Conservation (phyloP, 2,888 invertebrate species). For the Dryobota labecula region DNA sequence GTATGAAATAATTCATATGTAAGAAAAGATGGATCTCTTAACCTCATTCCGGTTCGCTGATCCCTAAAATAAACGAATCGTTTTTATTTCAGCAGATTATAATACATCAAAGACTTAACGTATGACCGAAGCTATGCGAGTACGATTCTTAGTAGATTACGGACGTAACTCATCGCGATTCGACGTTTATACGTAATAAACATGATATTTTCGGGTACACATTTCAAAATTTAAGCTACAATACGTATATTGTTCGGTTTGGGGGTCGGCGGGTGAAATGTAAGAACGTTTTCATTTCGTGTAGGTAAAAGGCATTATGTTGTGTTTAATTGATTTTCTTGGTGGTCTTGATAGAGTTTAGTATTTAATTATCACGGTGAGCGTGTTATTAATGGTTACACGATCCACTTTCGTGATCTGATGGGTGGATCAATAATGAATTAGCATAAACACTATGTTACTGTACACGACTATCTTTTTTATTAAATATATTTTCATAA, state of each 20-base stretch:
- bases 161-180: slow-evolving; percentile 76
- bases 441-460: slow-evolving; percentile 11
- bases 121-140: slow-evolving; percentile 75
- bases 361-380: slow-evolving; percentile 40
- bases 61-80: slow-evolving; percentile 73
- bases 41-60: slow-evolving; percentile 65
- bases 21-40: slow-evolving; percentile 41
- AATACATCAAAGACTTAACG: slow-evolving; percentile 85
- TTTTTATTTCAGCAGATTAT: slow-evolving; percentile 84
- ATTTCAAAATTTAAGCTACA: slow-evolving; percentile 71
- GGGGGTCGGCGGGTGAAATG: slow-evolving; percentile 55
- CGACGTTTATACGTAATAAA: slow-evolving; percentile 84
- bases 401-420: slow-evolving; percentile 30
- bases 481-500: neutral
- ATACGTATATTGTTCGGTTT: slow-evolving; percentile 61
- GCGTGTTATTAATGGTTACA: slow-evolving; percentile 33
- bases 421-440: slow-evolving; percentile 35
- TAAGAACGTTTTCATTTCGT: slow-evolving; percentile 37
- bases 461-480: neutral
- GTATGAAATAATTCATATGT: slow-evolving; percentile 33
- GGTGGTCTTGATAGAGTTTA: slow-evolving; percentile 44
- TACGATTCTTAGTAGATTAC: slow-evolving; percentile 78
- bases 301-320: slow-evolving; percentile 18
- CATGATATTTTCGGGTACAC: slow-evolving; percentile 81
- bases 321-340: slow-evolving; percentile 53